These are phyloP conservation scores for Aldabrachelys gigantea DNA, from an alignment of 2,113 vertebrate genomes.

Conservation along the genomic window DNA sequence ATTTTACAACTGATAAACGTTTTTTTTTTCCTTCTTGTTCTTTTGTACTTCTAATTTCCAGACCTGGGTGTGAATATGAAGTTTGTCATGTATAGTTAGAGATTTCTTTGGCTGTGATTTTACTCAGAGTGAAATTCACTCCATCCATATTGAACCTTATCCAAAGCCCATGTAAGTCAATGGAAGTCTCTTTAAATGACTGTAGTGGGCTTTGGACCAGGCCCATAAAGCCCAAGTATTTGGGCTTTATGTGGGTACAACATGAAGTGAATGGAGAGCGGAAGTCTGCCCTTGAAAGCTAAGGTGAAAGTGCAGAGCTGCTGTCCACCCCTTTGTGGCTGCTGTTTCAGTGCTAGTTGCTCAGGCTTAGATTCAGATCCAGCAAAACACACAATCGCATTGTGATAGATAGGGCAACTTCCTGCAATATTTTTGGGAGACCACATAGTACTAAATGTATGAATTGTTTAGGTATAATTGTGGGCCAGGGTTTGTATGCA, in stretches of 20 bases:
- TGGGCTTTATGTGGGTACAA: neutral
- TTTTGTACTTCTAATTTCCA: neutral
- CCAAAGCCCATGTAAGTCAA: neutral
- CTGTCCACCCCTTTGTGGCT: neutral
- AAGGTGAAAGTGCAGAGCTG: neutral
- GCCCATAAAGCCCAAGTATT: neutral
- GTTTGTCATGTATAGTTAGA: neutral
- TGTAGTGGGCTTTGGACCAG: neutral
- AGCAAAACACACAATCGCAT: neutral
- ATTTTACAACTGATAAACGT: neutral
- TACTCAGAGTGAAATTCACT: neutral
- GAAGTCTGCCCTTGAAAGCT: neutral
- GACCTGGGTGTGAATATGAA: conserved; percentile 18
- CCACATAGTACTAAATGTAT: neutral
- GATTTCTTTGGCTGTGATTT: neutral
- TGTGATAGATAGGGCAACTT: neutral
- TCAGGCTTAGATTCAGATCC: neutral
- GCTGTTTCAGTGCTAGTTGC: neutral
- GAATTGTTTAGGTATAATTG: too few relatives aligned
- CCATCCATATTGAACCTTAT: neutral
- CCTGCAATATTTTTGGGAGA: neutral
- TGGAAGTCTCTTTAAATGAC: neutral
- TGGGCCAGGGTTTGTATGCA: too few relatives aligned
- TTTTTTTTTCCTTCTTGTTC: conserved; percentile 29
- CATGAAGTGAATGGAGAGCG: rapidly evolving